Evolutionary conservation across 2,797 vertebrate genomes (phyloP).

Genomic region (Gallirallus australis): DNA sequence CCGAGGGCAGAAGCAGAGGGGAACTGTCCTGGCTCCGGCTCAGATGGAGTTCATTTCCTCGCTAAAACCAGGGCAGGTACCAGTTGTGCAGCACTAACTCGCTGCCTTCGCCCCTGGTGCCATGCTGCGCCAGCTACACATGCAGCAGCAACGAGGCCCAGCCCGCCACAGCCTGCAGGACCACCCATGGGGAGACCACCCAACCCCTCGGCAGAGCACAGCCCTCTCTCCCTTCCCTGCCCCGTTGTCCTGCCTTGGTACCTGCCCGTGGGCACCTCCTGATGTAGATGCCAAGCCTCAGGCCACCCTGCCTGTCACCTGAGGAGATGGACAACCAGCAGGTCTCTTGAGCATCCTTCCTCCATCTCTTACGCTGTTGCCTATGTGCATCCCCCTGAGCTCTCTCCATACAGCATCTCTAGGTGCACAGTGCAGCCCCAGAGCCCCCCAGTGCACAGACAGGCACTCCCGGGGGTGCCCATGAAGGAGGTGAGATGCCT

Average conservation of each 20-base stretch:
- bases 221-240: not conserved
- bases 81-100: accelerated
- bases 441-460: not conserved
- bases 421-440: not conserved
- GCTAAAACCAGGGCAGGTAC: too few relatives aligned
- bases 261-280: not conserved
- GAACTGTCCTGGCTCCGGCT: too few relatives aligned
- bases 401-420: not conserved
- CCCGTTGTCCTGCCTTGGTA: accelerated
- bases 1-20: not conserved
- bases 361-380: not conserved
- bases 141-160: not conserved
- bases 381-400: not conserved
- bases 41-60: too few relatives aligned
- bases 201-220: not conserved
- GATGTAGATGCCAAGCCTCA: not conserved
- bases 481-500: accelerated
- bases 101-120: accelerated
- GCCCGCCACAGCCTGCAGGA: not conserved
- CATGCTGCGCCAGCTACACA: accelerated
- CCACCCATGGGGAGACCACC: accelerated
- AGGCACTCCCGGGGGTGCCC: not conserved
- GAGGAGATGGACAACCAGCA: too few relatives aligned
- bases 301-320: not conserved
- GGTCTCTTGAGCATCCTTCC: not conserved